phyloP scores from a whole-genome alignment of 1,140 invertebrate species.

The Holotrichia oblita region DNA sequence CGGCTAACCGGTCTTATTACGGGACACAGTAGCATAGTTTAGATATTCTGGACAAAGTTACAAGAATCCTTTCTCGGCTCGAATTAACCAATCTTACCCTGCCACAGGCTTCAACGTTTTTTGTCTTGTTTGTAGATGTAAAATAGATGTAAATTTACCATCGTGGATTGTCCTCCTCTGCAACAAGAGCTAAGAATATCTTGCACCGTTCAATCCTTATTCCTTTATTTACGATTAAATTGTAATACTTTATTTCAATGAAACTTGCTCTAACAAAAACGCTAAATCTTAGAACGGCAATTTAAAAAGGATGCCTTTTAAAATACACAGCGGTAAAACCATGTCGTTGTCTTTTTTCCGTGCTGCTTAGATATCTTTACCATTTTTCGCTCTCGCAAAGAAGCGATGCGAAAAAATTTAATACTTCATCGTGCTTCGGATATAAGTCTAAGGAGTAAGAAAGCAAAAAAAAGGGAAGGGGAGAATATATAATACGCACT shows the following conservation, averaged over 20 bases:
- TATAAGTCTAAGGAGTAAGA: neutral
- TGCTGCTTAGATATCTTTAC: neutral
- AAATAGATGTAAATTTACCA: too few relatives aligned
- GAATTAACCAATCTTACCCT: too few relatives aligned
- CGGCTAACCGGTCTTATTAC: too few relatives aligned
- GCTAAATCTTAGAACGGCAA: neutral
- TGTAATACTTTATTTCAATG: conserved; percentile 32
- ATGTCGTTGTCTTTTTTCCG: neutral
- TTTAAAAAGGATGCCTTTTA: neutral
- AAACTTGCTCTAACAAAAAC: neutral
- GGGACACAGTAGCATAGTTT: too few relatives aligned
- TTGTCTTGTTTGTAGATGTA: too few relatives aligned
- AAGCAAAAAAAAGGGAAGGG: neutral
- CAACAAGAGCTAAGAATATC: too few relatives aligned
- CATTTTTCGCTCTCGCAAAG: neutral
- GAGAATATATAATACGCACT: neutral
- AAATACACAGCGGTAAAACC: too few relatives aligned
- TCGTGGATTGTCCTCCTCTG: too few relatives aligned
- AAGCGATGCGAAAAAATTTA: neutral
- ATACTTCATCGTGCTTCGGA: neutral
- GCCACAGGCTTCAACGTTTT: too few relatives aligned
- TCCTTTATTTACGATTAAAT: neutral
- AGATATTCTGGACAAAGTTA: too few relatives aligned
- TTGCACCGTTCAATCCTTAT: neutral
- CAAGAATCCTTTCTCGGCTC: too few relatives aligned